Base-by-base conservation (phyloP, 1,140 invertebrate genomes). In the Tribolium madens region DNA sequence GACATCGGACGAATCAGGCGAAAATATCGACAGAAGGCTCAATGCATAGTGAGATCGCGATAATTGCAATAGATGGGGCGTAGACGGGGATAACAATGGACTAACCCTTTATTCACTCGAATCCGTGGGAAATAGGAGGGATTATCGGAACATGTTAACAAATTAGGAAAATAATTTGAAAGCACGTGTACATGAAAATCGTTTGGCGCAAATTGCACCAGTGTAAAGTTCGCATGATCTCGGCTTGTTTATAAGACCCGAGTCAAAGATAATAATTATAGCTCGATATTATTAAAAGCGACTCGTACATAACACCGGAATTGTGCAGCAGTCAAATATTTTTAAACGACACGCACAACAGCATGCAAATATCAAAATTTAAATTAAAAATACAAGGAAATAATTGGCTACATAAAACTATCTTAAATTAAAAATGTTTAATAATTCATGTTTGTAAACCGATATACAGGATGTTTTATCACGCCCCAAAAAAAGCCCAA, bases 111-210 rank as follows among this genome's bases (percentile, higher is more conserved):
- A 48, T 71, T 47, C 36, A 47, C n/a, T 10, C 10, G 68, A 10
- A 71, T 33, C 5, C 68, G 68, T 71, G 68, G 68, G 68, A 71
- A 71, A 46, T 33, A 47, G 6, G 10, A 21, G n/a, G 68, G 68
- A 71, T 71, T 71, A 71, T 71, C 36, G 42, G 36, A 71, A 71
- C 36, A 71, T 47, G 68, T 18, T 21, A 18, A 13, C 47, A 71
- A 71, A 48, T 71, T 71, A 48, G 17, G 68, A 71, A 71, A 71
- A 71, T 50, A 71, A 48, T 71, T 64, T 64, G 13, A 64, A 64
- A 64, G 26, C 57, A 64, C 26, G 57, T 64, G 57, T 64, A 33
- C 57, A 64, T 26, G 57, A 13, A 64, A 64, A 60, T 60, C 21
- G 26, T 60, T 60, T 17, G n/a, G 53, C 53, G 53, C 15, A 60